Percentiles rank a stretch among this genome's conserved stretches.
phyloP scores from a whole-genome alignment of 1,140 invertebrate species.

The Pseudomyrmex sp. region DNA sequence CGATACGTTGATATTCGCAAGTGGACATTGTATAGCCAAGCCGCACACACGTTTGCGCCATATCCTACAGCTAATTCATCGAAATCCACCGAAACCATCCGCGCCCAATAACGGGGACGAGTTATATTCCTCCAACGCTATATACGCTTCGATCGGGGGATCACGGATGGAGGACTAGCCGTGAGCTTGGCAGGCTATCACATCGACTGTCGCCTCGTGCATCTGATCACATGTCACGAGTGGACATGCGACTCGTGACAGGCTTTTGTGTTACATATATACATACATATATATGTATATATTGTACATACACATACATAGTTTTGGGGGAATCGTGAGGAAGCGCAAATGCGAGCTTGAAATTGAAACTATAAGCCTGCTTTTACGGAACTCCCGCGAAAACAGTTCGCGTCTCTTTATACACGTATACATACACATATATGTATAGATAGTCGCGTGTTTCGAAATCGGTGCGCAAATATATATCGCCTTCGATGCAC shows the following conservation, averaged over 20 bases:
- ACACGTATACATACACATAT: no score
- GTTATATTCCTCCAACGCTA: not conserved
- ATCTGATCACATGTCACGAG: constrained; percentile 42
- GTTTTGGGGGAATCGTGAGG: no score
- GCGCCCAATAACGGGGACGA: constrained; percentile 25
- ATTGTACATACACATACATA: no score
- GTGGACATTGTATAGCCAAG: constrained; percentile 42
- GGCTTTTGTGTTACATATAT: not conserved
- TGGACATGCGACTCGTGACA: constrained; percentile 18
- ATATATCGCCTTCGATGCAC: not conserved
- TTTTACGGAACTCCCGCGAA: not conserved
- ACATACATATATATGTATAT: no score
- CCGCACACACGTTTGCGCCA: constrained; percentile 26
- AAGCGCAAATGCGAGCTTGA: no score
- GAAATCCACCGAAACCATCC: constrained; percentile 25
- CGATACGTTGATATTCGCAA: constrained; percentile 35
- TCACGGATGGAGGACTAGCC: constrained; percentile 48
- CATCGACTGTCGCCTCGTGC: constrained; percentile 31
- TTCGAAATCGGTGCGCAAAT: not conserved
- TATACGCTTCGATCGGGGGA: not conserved
- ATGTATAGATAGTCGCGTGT: not conserved
- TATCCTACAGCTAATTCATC: constrained; percentile 62
- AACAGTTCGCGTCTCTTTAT: not conserved
- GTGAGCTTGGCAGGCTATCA: constrained; percentile 41
- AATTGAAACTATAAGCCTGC: no score